Evolutionary conservation across 2,113 vertebrate species (phyloP).

Genomic region (Promerops cafer): DNA sequence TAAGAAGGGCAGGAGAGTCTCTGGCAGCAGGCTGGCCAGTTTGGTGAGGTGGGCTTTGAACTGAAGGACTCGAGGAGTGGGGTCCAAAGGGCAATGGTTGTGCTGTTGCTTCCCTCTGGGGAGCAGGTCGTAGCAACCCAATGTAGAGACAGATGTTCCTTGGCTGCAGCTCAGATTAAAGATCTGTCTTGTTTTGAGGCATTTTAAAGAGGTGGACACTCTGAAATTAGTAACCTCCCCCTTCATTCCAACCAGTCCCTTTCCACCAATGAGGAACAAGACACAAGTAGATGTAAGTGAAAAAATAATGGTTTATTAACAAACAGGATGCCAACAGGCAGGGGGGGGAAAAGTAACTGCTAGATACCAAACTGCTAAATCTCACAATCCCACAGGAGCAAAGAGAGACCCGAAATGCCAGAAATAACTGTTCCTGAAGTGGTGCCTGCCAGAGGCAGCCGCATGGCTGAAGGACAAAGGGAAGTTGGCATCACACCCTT

Average conservation of each 20-base stretch:
- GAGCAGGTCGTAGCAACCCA: background rate
- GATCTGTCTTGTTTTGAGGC: background rate
- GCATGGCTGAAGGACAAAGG: background rate
- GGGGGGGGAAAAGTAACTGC: background rate
- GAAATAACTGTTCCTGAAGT: background rate
- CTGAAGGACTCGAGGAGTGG: background rate
- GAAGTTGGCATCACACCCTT: background rate
- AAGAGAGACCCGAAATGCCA: fast-evolving
- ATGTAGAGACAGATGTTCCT: background rate
- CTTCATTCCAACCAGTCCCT: background rate
- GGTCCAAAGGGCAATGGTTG: fast-evolving
- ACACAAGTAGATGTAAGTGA: background rate
- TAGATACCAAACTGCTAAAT: background rate
- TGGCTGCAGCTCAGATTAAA: background rate
- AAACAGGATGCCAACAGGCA: background rate
- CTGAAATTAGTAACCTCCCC: background rate
- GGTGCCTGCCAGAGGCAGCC: fast-evolving
- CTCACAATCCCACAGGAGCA: fast-evolving
- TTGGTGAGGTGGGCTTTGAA: background rate
- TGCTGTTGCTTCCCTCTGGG: background rate
- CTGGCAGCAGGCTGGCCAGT: background rate
- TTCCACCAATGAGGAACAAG: background rate
- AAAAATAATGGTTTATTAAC: background rate
- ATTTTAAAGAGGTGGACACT: background rate
- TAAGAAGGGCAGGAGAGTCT: background rate